These are phyloP conservation scores for Melanargia galathea DNA, from an alignment of 2,888 invertebrate species.

Conservation along the genomic window DNA sequence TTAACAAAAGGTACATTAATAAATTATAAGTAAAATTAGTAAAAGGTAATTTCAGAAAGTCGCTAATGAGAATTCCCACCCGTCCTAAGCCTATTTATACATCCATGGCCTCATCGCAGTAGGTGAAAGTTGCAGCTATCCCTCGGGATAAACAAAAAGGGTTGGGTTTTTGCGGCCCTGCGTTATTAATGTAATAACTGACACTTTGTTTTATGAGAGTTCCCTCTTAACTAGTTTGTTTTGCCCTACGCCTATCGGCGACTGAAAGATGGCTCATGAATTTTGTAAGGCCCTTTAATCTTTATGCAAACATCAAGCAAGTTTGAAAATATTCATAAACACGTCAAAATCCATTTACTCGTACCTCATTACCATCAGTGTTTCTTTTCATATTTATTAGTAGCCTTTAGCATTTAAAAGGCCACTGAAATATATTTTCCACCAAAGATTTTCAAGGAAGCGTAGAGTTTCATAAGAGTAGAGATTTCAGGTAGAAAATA, in stretches of 20 bases:
- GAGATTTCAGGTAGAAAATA: no score
- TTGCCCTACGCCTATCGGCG: conserved; percentile 27
- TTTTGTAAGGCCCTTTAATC: conserved; percentile 37
- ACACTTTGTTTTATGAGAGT: conserved; percentile 79
- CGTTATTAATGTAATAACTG: conserved; percentile 80
- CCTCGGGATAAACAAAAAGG: conserved; percentile 73
- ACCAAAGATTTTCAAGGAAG: no score
- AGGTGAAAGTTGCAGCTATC: conserved; percentile 48
- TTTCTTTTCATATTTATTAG: neutral
- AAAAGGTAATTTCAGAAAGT: neutral
- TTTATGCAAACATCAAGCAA: conserved; percentile 2
- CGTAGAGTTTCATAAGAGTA: no score
- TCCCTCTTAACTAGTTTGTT: conserved; percentile 65
- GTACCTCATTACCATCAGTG: neutral
- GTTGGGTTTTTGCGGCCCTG: conserved; percentile 64
- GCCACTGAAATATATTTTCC: no score
- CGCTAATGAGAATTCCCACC: conserved; percentile 6
- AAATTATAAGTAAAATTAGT: neutral
- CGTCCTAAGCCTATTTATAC: conserved; percentile 28
- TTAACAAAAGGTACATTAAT: no score
- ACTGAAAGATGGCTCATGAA: conserved; percentile 28
- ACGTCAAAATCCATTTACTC: neutral
- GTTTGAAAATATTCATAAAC: neutral
- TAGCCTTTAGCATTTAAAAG: neutral
- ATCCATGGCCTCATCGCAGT: conserved; percentile 40